Conservation (phyloP, 2,113 vertebrate species). For the Halcyon malimbica region DNA sequence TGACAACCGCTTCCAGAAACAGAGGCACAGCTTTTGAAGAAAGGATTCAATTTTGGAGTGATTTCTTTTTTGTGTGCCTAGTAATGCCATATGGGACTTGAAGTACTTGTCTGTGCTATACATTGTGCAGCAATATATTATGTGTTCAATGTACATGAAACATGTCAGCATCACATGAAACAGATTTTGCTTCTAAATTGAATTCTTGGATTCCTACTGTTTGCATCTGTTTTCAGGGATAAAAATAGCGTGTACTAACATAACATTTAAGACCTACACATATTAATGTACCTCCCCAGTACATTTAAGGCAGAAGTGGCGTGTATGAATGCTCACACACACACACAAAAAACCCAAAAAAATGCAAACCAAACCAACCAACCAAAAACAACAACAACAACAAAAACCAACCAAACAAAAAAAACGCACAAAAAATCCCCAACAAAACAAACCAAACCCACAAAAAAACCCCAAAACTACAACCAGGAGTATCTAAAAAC, state of each 20-base stretch:
- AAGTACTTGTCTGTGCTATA: background rate
- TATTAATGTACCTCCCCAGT: background rate
- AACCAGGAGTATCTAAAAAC: background rate
- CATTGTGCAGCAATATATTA: background rate
- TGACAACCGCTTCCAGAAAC: constrained; percentile 5
- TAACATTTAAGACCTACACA: background rate
- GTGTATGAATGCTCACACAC: background rate
- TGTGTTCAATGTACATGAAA: background rate
- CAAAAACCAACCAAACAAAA: background rate
- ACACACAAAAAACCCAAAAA: background rate
- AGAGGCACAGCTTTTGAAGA: background rate
- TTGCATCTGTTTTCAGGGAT: constrained; percentile 47
- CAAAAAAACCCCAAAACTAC: background rate
- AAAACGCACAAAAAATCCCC: background rate
- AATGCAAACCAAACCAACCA: background rate
- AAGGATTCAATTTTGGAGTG: background rate
- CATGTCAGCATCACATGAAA: background rate
- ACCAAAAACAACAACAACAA: background rate
- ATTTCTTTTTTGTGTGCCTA: background rate
- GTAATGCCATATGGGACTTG: background rate
- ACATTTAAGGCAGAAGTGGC: background rate
- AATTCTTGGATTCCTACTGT: background rate
- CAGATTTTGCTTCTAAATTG: background rate
- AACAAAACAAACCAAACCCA: background rate
- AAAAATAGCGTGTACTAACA: background rate